These are phyloP conservation scores for Alectura lathami DNA, from an alignment of 2,113 vertebrate species.

Conservation along the genomic window DNA sequence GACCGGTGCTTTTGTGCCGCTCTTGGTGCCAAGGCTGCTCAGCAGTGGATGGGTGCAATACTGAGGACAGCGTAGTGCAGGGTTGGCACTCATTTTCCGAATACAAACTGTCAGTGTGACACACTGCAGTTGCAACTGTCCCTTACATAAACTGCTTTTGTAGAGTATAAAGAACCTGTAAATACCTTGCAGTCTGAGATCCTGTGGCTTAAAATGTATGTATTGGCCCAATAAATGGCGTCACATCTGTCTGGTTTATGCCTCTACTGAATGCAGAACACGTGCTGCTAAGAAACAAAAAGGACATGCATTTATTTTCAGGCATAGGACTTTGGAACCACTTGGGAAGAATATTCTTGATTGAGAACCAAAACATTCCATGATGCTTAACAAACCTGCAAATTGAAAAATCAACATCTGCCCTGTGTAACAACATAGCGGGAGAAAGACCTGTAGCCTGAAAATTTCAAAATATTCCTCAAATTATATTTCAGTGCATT, in stretches of 20 bases:
- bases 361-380: constrained; percentile 84
- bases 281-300: constrained; percentile 74
- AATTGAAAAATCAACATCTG: constrained; percentile 84
- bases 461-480: constrained; percentile 71
- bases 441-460: constrained; percentile 71
- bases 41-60: background rate
- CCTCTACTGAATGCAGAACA: constrained; percentile 47
- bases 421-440: constrained; percentile 66
- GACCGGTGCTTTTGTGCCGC: background rate
- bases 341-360: constrained; percentile 86
- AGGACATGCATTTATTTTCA: constrained; percentile 77
- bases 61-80: rapidly evolving
- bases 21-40: background rate
- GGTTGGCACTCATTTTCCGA: background rate
- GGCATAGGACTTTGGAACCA: constrained; percentile 77
- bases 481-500: constrained; percentile 76
- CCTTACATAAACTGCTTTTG: background rate
- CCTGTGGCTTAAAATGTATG: constrained; percentile 14
- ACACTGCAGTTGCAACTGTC: background rate
- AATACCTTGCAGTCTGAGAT: background rate
- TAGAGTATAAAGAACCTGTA: background rate
- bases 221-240: constrained; percentile 52
- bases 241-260: constrained; percentile 43
- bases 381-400: constrained; percentile 86
- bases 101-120: background rate